Conservation (phyloP, 2,888 invertebrate species). For the Aleiodes leptofemur region DNA sequence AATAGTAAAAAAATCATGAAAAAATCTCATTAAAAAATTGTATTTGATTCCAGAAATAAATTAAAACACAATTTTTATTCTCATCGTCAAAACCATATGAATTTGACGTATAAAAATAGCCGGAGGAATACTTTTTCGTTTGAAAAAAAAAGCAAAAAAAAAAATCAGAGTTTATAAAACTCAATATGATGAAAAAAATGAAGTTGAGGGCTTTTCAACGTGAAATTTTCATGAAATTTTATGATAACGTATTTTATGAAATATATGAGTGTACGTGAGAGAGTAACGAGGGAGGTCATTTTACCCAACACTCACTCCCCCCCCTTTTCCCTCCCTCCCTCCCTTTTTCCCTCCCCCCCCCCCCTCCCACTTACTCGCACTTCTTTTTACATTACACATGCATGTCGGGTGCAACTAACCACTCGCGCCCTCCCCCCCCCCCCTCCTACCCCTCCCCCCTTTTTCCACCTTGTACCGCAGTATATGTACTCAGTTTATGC, state of each 20-base stretch:
- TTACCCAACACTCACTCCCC: background rate
- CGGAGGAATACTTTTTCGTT: too few species aligned
- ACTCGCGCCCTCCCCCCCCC: conserved; percentile 35
- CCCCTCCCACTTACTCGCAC: conserved; percentile 21
- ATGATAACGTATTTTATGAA: conserved; percentile 37
- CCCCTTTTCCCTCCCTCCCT: too few species aligned
- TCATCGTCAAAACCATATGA: too few species aligned
- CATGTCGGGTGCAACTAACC: conserved; percentile 49
- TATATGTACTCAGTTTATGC: conserved; percentile 31
- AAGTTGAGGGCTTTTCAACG: background rate
- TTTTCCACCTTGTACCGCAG: conserved; percentile 41
- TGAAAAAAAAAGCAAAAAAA: background rate
- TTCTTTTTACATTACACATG: conserved; percentile 48
- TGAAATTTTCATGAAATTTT: conserved; percentile 33
- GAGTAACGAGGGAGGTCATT: conserved; percentile 32
- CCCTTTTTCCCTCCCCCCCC: too few species aligned
- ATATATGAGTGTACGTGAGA: conserved; percentile 25
- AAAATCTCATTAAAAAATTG: too few species aligned
- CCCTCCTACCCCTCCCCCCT: conserved; percentile 33
- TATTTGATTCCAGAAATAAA: too few species aligned
- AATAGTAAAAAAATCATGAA: too few species aligned
- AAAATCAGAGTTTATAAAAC: conserved; percentile 14
- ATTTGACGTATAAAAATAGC: too few species aligned
- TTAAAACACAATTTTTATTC: too few species aligned
- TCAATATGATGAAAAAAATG: background rate